phyloP scores from a whole-genome alignment of 1,140 invertebrate species.

The Portunus trituberculatus region DNA sequence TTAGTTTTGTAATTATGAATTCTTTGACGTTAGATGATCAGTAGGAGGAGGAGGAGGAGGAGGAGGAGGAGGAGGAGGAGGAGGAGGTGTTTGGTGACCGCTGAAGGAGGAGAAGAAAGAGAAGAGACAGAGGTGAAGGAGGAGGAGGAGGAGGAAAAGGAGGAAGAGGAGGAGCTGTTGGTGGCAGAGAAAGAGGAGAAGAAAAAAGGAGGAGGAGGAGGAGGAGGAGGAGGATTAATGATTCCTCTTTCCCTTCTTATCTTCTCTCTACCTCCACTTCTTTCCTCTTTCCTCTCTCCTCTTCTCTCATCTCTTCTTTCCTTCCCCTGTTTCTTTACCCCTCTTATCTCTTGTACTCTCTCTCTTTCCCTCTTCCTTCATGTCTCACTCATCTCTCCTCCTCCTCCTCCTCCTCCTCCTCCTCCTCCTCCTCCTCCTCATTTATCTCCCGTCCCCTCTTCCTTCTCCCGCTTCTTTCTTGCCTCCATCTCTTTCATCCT shows the following conservation, averaged over 20 bases:
- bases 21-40: too few relatives aligned
- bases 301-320: neutral
- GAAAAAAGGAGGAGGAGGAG: neutral
- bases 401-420: neutral
- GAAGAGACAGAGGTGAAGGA: neutral
- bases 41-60: neutral
- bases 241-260: neutral
- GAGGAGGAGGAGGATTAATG: constrained; percentile 20
- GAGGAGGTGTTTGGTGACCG: too few relatives aligned
- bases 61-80: neutral
- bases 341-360: neutral
- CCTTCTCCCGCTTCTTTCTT: too few relatives aligned
- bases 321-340: neutral
- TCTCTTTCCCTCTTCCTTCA: neutral
- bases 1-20: too few relatives aligned
- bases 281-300: neutral
- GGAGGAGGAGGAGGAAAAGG: too few relatives aligned
- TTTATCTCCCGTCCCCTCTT: too few relatives aligned
- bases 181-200: too few relatives aligned
- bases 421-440: too few relatives aligned
- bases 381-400: neutral
- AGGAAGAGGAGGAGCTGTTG: too few relatives aligned
- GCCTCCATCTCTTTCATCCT: neutral
- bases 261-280: neutral
- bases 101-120: neutral